phyloP scores from a whole-genome alignment of 2,797 vertebrate genomes.

The Sebastes vulpes region DNA sequence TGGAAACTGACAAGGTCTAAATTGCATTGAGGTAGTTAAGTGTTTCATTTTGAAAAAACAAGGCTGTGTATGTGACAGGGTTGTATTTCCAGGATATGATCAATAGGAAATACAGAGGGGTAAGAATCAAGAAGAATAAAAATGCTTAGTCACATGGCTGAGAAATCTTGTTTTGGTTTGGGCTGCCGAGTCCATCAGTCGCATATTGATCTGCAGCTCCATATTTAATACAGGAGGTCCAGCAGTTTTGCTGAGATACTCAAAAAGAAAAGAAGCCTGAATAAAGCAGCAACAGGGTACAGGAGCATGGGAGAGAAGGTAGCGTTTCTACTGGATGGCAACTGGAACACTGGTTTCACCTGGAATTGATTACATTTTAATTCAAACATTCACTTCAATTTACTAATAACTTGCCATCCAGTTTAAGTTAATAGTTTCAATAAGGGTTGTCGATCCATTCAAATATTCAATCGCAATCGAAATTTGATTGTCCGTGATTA shows the following conservation, averaged over 20 bases:
- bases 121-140: conserved; percentile 17
- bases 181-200: background rate
- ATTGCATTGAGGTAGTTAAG: conserved; percentile 33
- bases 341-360: background rate
- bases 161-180: conserved; percentile 26
- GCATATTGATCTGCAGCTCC: conserved; percentile 26
- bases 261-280: conserved; percentile 10
- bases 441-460: too few species aligned
- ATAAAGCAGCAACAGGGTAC: background rate
- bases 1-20: conserved; percentile 26
- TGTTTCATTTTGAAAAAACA: conserved; percentile 23
- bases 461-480: too few species aligned
- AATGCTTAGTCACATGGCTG: conserved; percentile 20
- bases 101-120: background rate
- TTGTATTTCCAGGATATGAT: conserved; percentile 19
- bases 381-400: background rate
- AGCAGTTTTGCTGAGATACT: conserved; percentile 16
- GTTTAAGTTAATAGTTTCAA: background rate
- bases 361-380: background rate
- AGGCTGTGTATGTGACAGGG: conserved; percentile 17
- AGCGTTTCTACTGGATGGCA: background rate
- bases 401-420: background rate
- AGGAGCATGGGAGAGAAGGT: background rate
- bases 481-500: too few species aligned
- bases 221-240: conserved; percentile 20